Conservation (phyloP, 1,140 invertebrate species). For the Bombus haemorrhoidalis region DNA sequence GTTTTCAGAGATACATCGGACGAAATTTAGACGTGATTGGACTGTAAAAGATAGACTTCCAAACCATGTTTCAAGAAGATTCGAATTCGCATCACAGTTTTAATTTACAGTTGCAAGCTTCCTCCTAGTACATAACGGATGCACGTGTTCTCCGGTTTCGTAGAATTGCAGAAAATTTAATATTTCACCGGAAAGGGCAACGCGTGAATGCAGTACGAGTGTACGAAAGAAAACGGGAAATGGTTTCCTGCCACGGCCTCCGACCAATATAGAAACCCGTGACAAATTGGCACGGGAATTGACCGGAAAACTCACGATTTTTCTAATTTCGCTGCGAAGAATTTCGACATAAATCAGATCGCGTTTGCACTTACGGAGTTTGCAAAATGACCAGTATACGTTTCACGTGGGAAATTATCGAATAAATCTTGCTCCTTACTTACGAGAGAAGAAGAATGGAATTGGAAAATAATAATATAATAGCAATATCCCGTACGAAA, state of each 20-base stretch:
- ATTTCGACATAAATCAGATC: conserved; percentile 6
- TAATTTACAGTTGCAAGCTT: not conserved
- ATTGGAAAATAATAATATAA: too few relatives aligned
- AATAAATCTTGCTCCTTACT: conserved; percentile 6
- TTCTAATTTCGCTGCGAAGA: conserved; percentile 9
- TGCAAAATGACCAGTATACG: conserved; percentile 4
- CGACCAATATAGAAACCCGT: too few relatives aligned
- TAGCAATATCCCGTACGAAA: too few relatives aligned
- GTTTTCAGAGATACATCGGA: too few relatives aligned
- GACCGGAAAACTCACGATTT: not conserved
- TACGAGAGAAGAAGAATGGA: not conserved
- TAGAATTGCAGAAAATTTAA: conserved; percentile 2
- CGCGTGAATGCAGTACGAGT: not conserved
- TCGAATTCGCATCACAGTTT: not conserved
- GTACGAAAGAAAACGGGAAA: not conserved
- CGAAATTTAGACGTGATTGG: not conserved
- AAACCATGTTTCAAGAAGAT: too few relatives aligned
- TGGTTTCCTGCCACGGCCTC: not conserved
- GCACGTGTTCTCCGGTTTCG: not conserved
- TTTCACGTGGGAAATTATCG: not conserved
- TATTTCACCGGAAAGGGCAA: not conserved
- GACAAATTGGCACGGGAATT: conserved; percentile 31
- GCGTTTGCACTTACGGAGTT: not conserved
- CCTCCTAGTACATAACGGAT: too few relatives aligned
- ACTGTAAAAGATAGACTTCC: not conserved